Evolutionary conservation across 2,113 vertebrate species (phyloP).

Genomic region (Oncorhynchus clarkii): DNA sequence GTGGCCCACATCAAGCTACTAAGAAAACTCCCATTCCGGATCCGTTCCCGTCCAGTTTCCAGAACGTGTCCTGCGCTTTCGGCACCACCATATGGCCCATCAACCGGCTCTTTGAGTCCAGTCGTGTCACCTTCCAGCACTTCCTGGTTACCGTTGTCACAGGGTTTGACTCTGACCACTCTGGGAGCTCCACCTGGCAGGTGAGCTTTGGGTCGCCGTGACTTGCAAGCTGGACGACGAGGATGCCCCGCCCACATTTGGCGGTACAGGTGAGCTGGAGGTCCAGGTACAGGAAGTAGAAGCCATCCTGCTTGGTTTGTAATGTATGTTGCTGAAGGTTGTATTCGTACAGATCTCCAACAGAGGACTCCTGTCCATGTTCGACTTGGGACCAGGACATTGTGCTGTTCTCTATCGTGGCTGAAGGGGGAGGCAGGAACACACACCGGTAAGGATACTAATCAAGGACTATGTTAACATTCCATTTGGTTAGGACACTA

Average conservation of each 20-base stretch:
- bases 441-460: neutral
- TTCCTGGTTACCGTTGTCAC: neutral
- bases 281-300: constrained; percentile 64
- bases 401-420: neutral
- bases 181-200: constrained; percentile 51
- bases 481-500: no score
- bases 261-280: constrained; percentile 42
- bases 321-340: accelerated
- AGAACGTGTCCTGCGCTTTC: accelerated
- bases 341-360: constrained; percentile 47
- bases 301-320: neutral
- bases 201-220: neutral
- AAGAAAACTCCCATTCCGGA: constrained; percentile 68
- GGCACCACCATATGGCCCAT: constrained; percentile 10
- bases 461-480: no score
- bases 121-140: constrained; percentile 53
- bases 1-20: constrained; percentile 32
- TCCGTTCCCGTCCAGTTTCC: constrained; percentile 34
- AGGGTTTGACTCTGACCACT: accelerated
- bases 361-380: accelerated
- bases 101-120: accelerated
- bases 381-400: neutral
- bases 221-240: constrained; percentile 18
- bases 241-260: accelerated
- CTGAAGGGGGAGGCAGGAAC: constrained; percentile 49